phyloP scores from a whole-genome alignment of 2,888 invertebrate genomes.

The Athalia rosae region DNA sequence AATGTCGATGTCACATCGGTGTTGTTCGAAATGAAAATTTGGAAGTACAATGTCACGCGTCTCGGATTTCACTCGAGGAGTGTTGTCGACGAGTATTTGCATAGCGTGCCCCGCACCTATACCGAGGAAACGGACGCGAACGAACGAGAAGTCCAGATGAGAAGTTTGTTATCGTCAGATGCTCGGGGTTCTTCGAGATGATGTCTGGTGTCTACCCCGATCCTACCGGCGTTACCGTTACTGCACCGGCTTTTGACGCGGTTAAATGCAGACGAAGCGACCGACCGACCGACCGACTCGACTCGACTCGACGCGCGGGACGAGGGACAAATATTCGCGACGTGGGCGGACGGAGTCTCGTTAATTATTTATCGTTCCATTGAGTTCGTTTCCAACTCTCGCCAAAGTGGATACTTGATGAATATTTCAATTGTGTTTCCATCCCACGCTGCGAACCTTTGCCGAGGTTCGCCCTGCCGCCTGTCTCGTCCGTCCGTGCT shows the following conservation, averaged over 20 bases:
- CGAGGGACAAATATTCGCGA: background rate
- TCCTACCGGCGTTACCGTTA: too few species aligned
- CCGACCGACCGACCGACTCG: too few species aligned
- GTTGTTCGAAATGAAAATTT: background rate
- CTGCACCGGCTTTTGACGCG: background rate
- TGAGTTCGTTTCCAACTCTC: conserved; percentile 31
- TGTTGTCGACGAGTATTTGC: background rate
- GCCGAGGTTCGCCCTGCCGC: background rate
- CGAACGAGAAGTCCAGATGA: background rate
- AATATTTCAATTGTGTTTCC: conserved; percentile 45
- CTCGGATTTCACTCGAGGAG: conserved; percentile 29
- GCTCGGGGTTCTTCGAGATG: conserved; percentile 29
- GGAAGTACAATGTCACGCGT: conserved; percentile 18
- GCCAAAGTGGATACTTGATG: conserved; percentile 42
- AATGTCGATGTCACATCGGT: background rate
- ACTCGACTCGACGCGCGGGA: background rate
- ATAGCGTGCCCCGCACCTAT: conserved; percentile 23
- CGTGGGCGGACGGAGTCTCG: conserved; percentile 9
- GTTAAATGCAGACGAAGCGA: background rate
- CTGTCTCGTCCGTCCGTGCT: background rate
- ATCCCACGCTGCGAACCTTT: background rate
- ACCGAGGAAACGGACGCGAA: background rate
- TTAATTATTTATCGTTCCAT: conserved; percentile 43
- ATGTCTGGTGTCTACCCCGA: conserved; percentile 9
- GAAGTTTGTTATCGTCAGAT: background rate